Evolutionary conservation across 2,888 invertebrate genomes (phyloP).

Genomic region (Leucophenga maculata): DNA sequence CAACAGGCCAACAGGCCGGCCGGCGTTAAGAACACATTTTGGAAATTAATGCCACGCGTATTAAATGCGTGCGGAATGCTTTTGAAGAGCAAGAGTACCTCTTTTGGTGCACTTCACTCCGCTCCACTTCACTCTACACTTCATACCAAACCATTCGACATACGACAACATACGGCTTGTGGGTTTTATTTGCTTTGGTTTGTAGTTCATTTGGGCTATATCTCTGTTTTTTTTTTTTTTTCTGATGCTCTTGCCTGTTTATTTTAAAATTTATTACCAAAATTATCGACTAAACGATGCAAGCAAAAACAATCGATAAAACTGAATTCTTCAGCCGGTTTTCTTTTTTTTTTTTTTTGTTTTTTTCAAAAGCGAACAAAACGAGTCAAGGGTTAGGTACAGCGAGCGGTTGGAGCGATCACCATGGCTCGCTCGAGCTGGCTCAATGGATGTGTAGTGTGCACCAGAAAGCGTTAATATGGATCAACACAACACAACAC

Average conservation of each 20-base stretch:
- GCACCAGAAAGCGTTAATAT: conserved; percentile 15
- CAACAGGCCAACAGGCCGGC: conserved; percentile 31
- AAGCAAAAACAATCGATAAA: conserved; percentile 69
- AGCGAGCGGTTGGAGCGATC: neutral
- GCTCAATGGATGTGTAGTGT: neutral
- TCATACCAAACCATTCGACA: too few relatives aligned
- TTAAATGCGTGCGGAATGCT: conserved; percentile 41
- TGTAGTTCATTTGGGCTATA: neutral
- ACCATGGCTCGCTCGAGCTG: neutral
- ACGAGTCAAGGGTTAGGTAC: neutral
- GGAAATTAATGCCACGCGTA: conserved; percentile 52
- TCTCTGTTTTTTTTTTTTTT: too few relatives aligned
- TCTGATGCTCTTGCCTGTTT: conserved; percentile 48
- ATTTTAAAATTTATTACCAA: conserved; percentile 68
- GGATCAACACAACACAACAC: conserved; percentile 4
- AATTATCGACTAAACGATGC: conserved; percentile 69
- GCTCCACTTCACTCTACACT: too few relatives aligned
- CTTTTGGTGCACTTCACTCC: neutral
- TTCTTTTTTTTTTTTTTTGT: conserved; percentile 2
- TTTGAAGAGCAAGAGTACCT: conserved; percentile 16
- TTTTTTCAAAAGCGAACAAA: too few relatives aligned
- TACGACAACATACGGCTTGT: neutral
- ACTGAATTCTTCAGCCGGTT: conserved; percentile 56
- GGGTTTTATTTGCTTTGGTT: neutral
- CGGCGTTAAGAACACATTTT: conserved; percentile 40